Percentiles rank a stretch among this genome's conserved stretches.
These are phyloP conservation scores for Tachysurus vachellii DNA, from an alignment of 2,113 vertebrate genomes.

Conservation along the genomic window DNA sequence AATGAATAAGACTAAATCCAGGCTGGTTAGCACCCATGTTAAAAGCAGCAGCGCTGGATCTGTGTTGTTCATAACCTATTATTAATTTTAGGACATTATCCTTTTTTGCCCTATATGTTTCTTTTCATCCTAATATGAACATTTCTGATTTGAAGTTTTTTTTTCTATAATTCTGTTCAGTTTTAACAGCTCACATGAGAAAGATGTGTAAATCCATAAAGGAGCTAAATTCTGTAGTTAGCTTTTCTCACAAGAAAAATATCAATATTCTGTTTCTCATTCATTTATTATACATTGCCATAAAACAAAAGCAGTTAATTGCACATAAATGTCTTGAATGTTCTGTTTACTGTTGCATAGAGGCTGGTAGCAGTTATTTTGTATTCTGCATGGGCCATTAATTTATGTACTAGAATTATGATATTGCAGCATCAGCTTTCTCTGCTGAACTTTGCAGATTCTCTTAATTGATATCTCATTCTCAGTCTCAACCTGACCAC, in stretches of 20 bases:
- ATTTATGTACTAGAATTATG: constrained; percentile 75
- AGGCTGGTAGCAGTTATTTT: constrained; percentile 54
- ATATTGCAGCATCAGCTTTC: constrained; percentile 75
- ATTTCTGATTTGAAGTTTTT: neutral
- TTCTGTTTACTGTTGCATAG: neutral
- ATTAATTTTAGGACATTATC: neutral
- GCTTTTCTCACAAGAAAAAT: neutral
- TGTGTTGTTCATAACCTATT: neutral
- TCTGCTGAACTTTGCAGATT: constrained; percentile 70
- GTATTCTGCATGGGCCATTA: constrained; percentile 64
- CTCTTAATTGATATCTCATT: constrained; percentile 80
- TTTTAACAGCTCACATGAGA: neutral
- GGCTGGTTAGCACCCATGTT: neutral
- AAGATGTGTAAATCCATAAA: neutral
- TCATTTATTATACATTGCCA: neutral
- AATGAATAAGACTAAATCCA: neutral
- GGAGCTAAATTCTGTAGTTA: neutral
- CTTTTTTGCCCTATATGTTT: neutral
- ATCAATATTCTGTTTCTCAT: neutral
- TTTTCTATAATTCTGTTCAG: neutral
- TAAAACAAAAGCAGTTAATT: neutral
- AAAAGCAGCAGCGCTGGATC: neutral
- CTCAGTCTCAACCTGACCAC: constrained; percentile 56
- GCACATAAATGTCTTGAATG: neutral
- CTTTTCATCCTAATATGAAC: neutral